phyloP scores from a whole-genome alignment of 2,888 invertebrate species.

The Noctua pronuba region DNA sequence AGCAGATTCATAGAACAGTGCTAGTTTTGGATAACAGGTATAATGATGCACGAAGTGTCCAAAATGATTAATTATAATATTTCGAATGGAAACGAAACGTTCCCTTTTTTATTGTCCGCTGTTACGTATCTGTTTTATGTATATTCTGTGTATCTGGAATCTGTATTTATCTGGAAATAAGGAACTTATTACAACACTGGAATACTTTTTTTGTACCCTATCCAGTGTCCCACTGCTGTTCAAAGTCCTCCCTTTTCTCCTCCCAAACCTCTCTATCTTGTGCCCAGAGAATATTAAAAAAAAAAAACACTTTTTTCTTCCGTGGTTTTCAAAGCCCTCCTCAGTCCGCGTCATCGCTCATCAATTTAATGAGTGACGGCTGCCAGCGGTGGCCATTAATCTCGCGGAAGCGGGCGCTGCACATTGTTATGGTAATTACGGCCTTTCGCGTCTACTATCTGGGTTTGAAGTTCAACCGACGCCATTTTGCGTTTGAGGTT shows the following conservation, averaged over 20 bases:
- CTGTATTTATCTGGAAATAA: not conserved
- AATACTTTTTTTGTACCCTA: not conserved
- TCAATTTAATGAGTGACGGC: slow-evolving; percentile 73
- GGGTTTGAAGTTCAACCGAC: slow-evolving; percentile 26
- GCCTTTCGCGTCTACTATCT: slow-evolving; percentile 48
- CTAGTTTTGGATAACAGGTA: not conserved
- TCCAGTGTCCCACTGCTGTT: not conserved
- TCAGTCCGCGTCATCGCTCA: slow-evolving; percentile 67
- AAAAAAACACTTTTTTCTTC: not conserved
- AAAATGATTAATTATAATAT: no score
- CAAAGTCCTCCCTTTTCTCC: not conserved
- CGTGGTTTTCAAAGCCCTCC: slow-evolving; percentile 44
- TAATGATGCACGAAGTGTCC: not conserved
- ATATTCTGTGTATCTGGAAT: not conserved
- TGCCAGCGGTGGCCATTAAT: slow-evolving; percentile 69
- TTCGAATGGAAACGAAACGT: not conserved
- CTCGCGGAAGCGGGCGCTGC: slow-evolving; percentile 62
- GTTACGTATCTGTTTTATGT: not conserved
- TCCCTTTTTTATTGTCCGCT: not conserved
- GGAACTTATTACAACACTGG: not conserved
- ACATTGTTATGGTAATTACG: slow-evolving; percentile 70
- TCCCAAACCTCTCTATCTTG: not conserved
- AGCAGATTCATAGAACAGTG: not conserved
- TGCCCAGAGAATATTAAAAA: not conserved
- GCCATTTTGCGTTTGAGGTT: slow-evolving; percentile 8